phyloP scores from a whole-genome alignment of 2,888 invertebrate genomes.

The Ellobium chinense region DNA sequence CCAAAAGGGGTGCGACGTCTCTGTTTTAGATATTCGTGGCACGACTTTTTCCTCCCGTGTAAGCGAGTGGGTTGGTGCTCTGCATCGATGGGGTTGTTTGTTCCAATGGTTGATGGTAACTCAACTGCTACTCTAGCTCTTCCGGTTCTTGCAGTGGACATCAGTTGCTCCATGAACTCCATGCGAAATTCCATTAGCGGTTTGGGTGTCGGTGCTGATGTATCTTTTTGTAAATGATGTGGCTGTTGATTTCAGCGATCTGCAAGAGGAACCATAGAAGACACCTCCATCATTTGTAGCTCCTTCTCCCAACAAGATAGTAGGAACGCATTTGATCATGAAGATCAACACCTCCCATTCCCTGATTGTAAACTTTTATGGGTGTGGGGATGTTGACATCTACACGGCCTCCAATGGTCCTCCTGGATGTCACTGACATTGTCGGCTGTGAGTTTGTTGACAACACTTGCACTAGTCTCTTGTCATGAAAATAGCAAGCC shows the following conservation, averaged over 20 bases:
- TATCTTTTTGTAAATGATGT: slow-evolving; percentile 32
- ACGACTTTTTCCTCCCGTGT: background rate
- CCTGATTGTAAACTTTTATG: slow-evolving; percentile 23
- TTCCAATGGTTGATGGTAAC: too few species aligned
- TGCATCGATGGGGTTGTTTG: too few species aligned
- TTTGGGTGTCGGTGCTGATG: background rate
- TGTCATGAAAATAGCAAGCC: slow-evolving; percentile 42
- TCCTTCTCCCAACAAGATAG: slow-evolving; percentile 26
- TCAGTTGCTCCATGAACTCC: background rate
- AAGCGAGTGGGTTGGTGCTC: background rate
- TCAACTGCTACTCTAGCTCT: background rate
- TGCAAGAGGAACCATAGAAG: slow-evolving; percentile 36
- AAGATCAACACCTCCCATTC: slow-evolving; percentile 42
- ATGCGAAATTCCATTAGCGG: background rate
- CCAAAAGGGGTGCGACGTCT: background rate
- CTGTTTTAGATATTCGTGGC: background rate
- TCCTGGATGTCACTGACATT: background rate
- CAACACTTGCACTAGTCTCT: slow-evolving; percentile 26
- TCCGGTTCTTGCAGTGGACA: background rate
- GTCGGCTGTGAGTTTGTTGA: slow-evolving; percentile 20
- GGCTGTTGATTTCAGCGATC: slow-evolving; percentile 30
- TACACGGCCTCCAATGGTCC: background rate
- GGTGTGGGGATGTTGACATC: background rate
- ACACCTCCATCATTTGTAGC: slow-evolving; percentile 37
- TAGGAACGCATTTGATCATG: slow-evolving; percentile 34